Evolutionary conservation across 37 sponge, comb jelly and placozoan species (phyloP).

Genomic region (Lycopodina hypogea): DNA sequence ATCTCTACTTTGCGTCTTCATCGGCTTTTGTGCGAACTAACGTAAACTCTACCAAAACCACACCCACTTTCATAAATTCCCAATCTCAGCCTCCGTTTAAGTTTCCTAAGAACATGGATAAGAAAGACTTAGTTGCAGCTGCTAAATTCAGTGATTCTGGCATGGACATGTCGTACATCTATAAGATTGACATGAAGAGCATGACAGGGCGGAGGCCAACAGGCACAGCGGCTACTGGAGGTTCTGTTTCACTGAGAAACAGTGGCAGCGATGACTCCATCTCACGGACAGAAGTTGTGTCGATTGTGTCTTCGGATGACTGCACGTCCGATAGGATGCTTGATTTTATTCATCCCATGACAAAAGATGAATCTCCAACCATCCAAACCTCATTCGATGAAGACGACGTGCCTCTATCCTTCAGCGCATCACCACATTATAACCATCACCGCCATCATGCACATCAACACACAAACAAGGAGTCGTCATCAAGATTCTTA

Average conservation of each 20-base stretch:
- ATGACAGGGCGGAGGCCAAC: constrained; percentile 8
- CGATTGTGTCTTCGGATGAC: neutral
- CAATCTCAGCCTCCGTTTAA: neutral
- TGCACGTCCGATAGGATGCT: neutral
- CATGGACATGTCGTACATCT: constrained; percentile 5
- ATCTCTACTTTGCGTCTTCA: constrained; percentile 29
- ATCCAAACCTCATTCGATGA: constrained; percentile 1
- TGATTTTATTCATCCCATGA: constrained; percentile 13
- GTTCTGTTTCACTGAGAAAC: neutral
- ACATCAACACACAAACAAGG: neutral
- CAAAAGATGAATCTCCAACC: neutral
- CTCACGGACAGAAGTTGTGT: neutral
- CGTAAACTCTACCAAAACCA: neutral
- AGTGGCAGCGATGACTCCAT: constrained; percentile 7
- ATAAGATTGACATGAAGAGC: constrained; percentile 19
- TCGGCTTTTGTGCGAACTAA: constrained; percentile 9
- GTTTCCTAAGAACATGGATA: constrained; percentile 42
- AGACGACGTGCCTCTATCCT: neutral
- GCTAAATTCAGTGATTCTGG: neutral
- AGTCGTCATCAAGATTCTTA: no score
- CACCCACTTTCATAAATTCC: neutral
- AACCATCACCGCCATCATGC: no score
- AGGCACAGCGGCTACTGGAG: no score
- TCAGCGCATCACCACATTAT: neutral
- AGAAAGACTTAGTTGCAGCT: constrained; percentile 23